Conservation (phyloP, 1,140 invertebrate species). For the Drosophila fuyamai region DNA sequence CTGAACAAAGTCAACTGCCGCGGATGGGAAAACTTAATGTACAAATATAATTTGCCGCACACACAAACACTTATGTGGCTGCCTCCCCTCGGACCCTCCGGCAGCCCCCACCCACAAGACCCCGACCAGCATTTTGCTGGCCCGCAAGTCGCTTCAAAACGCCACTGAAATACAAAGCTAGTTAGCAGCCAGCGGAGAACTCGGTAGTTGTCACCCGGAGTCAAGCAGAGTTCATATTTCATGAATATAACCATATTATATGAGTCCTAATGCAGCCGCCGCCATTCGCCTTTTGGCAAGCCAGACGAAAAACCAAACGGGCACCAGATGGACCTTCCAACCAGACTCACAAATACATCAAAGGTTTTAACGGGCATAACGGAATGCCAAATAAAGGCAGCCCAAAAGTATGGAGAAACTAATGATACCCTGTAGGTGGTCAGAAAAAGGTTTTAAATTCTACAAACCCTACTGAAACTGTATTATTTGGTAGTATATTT, state of each 20-base stretch:
- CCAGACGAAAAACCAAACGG: conserved; percentile 11
- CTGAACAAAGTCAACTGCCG: conserved; percentile 73
- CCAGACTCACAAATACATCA: conserved; percentile 63
- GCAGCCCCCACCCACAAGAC: conserved; percentile 1
- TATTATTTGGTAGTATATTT: no score
- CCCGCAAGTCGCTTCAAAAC: conserved; percentile 64
- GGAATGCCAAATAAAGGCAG: neutral
- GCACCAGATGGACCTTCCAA: conserved; percentile 51
- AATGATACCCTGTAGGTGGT: neutral
- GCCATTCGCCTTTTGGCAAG: conserved; percentile 36
- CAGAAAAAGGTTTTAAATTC: neutral
- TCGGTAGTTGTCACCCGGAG: conserved; percentile 66
- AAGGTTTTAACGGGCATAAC: conserved; percentile 52
- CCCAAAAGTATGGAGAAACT: neutral
- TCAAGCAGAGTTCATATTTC: conserved; percentile 71
- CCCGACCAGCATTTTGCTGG: conserved; percentile 60
- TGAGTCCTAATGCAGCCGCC: conserved; percentile 50
- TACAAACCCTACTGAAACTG: no score
- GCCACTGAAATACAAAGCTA: conserved; percentile 68
- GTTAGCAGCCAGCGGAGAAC: conserved; percentile 38
- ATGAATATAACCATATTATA: conserved; percentile 82
- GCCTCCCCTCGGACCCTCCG: conserved; percentile 21
- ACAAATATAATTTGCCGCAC: conserved; percentile 82
- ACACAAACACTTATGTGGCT: conserved; percentile 82
- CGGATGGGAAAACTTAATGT: conserved; percentile 74